Conservation (phyloP, 2,113 vertebrate species). For the Agelaius tricolor region DNA sequence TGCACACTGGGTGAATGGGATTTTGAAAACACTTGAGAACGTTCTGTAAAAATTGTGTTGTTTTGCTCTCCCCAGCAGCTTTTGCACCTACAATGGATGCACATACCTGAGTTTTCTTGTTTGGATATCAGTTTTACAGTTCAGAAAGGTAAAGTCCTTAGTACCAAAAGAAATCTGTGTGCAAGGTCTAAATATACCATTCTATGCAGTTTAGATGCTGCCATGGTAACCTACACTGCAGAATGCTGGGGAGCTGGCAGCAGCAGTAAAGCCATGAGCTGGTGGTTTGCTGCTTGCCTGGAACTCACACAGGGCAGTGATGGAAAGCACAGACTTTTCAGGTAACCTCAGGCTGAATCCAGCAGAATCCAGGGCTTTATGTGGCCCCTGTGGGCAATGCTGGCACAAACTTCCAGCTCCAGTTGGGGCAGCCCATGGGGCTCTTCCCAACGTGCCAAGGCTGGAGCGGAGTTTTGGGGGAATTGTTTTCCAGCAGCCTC, state of each 20-base stretch:
- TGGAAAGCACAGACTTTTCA: neutral
- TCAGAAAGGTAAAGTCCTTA: neutral
- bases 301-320: fast-evolving
- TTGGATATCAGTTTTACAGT: neutral
- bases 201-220: neutral
- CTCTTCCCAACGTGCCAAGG: fast-evolving
- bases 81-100: neutral
- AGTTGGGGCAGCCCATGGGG: fast-evolving
- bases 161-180: neutral
- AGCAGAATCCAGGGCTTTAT: neutral
- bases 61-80: neutral
- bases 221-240: neutral
- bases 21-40: neutral
- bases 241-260: neutral
- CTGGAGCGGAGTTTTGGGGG: neutral
- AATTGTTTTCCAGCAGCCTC: too few species aligned
- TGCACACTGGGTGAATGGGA: neutral
- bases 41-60: neutral
- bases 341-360: neutral
- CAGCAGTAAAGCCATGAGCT: neutral
- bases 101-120: neutral
- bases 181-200: neutral
- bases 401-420: neutral
- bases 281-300: neutral
- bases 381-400: fast-evolving